Conservation (phyloP, 2,113 vertebrate species). For the Pelmatolapia mariae region DNA sequence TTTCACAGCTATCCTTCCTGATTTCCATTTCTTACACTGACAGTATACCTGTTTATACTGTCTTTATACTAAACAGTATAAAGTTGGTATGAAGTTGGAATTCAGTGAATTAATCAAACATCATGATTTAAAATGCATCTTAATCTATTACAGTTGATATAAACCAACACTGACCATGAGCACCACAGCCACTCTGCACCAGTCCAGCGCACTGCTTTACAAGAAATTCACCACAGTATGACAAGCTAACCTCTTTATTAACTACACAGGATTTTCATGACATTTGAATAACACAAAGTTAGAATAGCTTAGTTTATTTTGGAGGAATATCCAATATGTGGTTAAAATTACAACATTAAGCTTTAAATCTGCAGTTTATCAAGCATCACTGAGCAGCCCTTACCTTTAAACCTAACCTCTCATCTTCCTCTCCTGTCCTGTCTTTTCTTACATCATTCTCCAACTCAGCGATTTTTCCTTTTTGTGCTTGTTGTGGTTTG, state of each 20-base stretch:
- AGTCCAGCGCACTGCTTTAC: fast-evolving
- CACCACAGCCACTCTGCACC: background rate
- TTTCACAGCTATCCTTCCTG: too few relatives aligned
- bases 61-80: background rate
- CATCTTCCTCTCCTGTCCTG: background rate
- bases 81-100: background rate
- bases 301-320: background rate
- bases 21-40: too few relatives aligned
- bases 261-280: background rate
- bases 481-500: fast-evolving
- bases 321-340: background rate
- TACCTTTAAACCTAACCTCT: background rate
- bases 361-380: background rate
- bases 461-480: background rate
- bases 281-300: background rate
- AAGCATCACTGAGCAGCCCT: background rate
- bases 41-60: background rate
- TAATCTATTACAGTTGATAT: background rate
- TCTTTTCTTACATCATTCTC: background rate
- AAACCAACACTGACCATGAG: background rate
- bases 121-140: background rate
- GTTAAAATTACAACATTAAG: background rate
- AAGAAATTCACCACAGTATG: background rate
- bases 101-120: background rate
- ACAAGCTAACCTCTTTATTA: background rate